Evolutionary conservation across 2,113 vertebrate genomes (phyloP).

Genomic region (Uropsilus gracilis): DNA sequence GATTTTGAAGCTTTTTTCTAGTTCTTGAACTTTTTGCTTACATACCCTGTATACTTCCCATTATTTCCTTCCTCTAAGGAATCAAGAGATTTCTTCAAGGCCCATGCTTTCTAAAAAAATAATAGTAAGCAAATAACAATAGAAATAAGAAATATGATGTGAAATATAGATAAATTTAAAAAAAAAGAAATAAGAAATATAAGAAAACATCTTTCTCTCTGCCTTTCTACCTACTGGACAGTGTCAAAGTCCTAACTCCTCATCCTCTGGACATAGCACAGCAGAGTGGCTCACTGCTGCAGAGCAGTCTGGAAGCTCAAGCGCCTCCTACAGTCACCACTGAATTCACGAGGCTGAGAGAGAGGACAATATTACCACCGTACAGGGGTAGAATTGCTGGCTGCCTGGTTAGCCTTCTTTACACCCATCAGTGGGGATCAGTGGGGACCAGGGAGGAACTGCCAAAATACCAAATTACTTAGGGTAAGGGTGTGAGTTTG

Average conservation of each 20-base stretch:
- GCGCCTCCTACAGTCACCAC: not conserved
- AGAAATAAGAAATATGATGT: no score
- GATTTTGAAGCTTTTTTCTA: constrained; percentile 61
- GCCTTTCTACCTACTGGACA: not conserved
- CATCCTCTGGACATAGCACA: not conserved
- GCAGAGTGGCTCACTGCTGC: not conserved
- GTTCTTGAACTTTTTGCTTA: not conserved
- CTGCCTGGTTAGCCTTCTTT: not conserved
- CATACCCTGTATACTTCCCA: not conserved
- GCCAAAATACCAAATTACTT: not conserved
- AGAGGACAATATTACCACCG: not conserved
- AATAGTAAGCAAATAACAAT: not conserved
- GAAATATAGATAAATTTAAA: no score
- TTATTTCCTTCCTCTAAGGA: not conserved
- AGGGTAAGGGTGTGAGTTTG: not conserved
- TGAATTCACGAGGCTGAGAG: not conserved
- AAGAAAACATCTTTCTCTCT: not conserved
- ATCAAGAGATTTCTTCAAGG: constrained; percentile 23
- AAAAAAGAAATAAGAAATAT: no score
- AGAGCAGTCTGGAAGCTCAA: not conserved
- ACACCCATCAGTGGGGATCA: not conserved
- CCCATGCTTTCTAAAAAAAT: constrained; percentile 34
- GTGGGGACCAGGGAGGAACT: no score
- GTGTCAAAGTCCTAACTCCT: not conserved
- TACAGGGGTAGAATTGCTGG: not conserved